Base-by-base conservation (phyloP, 2,797 vertebrate species). In the Serranus cabrilla region DNA sequence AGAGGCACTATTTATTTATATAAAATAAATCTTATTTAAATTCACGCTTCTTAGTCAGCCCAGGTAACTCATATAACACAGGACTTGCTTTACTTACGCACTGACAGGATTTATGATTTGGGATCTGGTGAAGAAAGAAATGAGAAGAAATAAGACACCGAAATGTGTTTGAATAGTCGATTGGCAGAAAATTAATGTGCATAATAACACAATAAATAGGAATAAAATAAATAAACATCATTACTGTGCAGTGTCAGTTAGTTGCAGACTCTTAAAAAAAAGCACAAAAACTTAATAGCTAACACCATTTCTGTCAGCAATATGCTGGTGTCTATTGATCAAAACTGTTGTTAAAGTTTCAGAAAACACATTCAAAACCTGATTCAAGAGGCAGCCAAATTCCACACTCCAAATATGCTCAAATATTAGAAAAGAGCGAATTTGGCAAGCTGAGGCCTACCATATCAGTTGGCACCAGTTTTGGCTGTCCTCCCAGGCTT, bases 361-460 rank as follows among this genome's bases (percentile, higher is more conserved):
- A 49, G 25, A 58, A 58, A 50, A 40, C 11, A 27, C 51, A 56
- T 52, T 17, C 4, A 47, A 56, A 11, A 23, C 52, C 46, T 23
- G 25, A 45, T 54, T 71, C 6, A 45, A 11, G 16, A 12, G 13
- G 18, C 10, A 37, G 42, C 51, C 64, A 66, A 14, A 21, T 1
- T 31, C 7, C 43, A 31, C 7, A 14, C 40, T 55, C 39, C 16
- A 4, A 7, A 39, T 40, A 18, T 50, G 71, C 45, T 45, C 50
- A n/a, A 74, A 42, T 57, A 42, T 64, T 71, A 16, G 17, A 31
- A 42, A 45, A 58, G 21, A 55, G 16, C 4, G 11, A 25, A 45
- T 3, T 63, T 42, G 20, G 17, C 40, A 37, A 16, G 50, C 49
- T 14, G n/a, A 45, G 14, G 51, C 13, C 21, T 21, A 10, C 20